Evolutionary conservation across 1,140 invertebrate genomes (phyloP).

Genomic region (Tribolium madens): DNA sequence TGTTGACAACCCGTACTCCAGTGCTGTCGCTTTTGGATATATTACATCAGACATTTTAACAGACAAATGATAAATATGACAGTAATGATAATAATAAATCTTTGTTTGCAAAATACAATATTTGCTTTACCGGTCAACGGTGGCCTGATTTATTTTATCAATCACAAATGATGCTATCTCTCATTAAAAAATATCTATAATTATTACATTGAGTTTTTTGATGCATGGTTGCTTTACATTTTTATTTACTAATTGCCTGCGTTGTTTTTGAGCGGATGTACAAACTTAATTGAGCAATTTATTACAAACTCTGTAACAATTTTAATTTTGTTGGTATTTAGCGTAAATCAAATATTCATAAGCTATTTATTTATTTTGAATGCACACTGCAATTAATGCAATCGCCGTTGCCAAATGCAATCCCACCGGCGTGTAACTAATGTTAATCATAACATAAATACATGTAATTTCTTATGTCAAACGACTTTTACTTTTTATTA

Average conservation of each 20-base stretch:
- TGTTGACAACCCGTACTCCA: background rate
- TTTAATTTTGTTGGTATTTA: background rate
- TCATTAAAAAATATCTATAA: background rate
- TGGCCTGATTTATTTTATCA: background rate
- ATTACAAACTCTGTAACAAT: background rate
- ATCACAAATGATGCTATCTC: background rate
- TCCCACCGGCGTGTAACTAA: conserved; percentile 3
- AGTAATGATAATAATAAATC: background rate
- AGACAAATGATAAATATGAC: background rate
- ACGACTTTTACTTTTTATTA: conserved; percentile 33
- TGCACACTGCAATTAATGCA: conserved; percentile 23
- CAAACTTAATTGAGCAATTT: background rate
- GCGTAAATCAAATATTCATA: background rate
- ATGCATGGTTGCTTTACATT: background rate
- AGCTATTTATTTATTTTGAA: background rate
- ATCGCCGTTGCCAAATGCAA: conserved; percentile 14
- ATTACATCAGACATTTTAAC: background rate
- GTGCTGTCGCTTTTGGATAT: background rate
- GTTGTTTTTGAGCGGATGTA: background rate
- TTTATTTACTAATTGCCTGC: background rate
- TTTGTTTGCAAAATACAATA: background rate
- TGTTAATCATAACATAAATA: conserved; percentile 35
- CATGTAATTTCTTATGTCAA: conserved; percentile 28
- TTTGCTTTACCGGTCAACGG: background rate
- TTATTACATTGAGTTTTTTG: background rate